Evolutionary conservation across 2,888 invertebrate genomes (phyloP), one percentile per base, ranked within the genome.

Genomic region (Caenorhabditis angaria): DNA sequence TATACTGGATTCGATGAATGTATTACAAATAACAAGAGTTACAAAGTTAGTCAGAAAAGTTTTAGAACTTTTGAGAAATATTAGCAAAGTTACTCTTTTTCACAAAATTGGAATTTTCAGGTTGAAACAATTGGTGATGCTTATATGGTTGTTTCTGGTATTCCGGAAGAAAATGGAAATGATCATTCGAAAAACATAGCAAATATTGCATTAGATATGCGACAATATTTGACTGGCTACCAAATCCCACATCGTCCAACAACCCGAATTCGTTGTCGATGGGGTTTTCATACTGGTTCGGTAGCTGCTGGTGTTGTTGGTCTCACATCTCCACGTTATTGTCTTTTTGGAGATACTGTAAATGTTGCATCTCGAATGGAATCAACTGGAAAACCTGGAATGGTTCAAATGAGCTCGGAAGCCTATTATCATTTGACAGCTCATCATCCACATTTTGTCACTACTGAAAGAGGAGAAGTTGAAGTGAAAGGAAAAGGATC

Each of bases 71-170:
- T 50, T 24, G 51, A 24, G 20, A 24, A 50, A 50, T 50, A 8
- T 50, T 5, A 22, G 20, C 51, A n/a, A 50, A 50, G 20, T 27
- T 25, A 32, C 22, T 55, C 22, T 4, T 8, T 25, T 55, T 25
- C 25, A 24, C 6, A 27, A 55, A 32, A 32, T 32, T 12, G 6
- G 32, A 12, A 32, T 32, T 32, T 32, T 12, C 12, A 32, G 76
- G 85, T 85, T 24, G 85, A 85, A 59, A 85, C 85, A 0, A 84
- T 85, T 54, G 85, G 85, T 10, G 86, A 86, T 59, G 82, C 85
- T 8, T 86, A 86, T 71, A 83, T 86, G 84, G 85, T 86, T 12
- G 83, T 83, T 0, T 83, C 83, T 12, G 85, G 85, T 55, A 76
- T 85, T 28, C 85, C 85, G 1, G 83, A 85, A 56, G 85, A 86